These are phyloP conservation scores for Sebastes aleutianus DNA, from an alignment of 2,797 vertebrate genomes.

Conservation along the genomic window DNA sequence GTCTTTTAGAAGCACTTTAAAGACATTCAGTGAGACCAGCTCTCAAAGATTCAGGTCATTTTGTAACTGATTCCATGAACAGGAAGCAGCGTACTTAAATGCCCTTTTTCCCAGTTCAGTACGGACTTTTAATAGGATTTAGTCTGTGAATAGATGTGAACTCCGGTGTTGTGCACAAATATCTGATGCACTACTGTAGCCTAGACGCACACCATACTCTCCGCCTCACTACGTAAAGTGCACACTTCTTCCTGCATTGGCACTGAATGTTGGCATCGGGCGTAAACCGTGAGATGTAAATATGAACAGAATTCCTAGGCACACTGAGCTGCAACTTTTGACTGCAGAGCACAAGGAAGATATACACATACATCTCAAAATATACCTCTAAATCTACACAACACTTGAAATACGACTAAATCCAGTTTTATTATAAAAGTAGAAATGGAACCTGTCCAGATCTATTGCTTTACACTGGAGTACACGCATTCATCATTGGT, in stretches of 20 bases:
- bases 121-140: no score
- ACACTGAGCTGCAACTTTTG: not conserved
- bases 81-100: no score
- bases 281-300: not conserved
- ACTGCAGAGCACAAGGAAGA: not conserved
- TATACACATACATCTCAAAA: not conserved
- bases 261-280: no score
- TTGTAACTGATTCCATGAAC: no score
- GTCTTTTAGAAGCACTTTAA: no score
- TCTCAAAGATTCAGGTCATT: no score
- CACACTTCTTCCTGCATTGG: not conserved
- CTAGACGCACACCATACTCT: not conserved
- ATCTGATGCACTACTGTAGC: not conserved
- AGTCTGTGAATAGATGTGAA: no score
- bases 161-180: no score
- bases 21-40: no score
- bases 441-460: not conserved
- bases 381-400: no score
- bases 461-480: conserved; percentile 5
- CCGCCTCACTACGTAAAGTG: not conserved
- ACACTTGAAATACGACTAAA: not conserved
- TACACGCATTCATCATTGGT: not conserved
- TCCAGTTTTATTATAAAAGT: not conserved
- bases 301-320: not conserved
- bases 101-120: no score